Conservation (phyloP, 1,140 invertebrate species). For the Apis florea region DNA sequence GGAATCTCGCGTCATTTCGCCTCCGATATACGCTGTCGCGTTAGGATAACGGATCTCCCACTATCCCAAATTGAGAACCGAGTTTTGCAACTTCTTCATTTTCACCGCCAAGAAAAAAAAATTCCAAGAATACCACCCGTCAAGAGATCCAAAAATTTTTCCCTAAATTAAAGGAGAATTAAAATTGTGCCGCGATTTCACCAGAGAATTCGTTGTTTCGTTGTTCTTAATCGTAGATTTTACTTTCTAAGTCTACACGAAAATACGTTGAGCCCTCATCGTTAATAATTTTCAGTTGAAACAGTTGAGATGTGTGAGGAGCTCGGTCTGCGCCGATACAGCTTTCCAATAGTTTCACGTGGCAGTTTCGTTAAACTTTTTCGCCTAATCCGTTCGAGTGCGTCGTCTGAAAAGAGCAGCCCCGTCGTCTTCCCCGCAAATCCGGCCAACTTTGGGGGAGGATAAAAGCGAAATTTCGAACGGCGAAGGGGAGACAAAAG, state of each 20-base stretch:
- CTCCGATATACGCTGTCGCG: no score
- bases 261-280: no score
- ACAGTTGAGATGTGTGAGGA: no score
- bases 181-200: no score
- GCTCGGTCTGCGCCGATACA: constrained; percentile 11
- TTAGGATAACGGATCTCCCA: background rate
- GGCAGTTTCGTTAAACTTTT: constrained; percentile 69
- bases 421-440: constrained; percentile 52
- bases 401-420: constrained; percentile 55
- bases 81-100: no score
- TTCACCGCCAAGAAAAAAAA: background rate
- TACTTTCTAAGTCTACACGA: no score
- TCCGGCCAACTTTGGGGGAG: constrained; percentile 34
- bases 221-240: no score
- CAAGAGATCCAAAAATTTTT: no score
- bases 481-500: constrained; percentile 6
- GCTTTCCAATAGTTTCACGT: constrained; percentile 64
- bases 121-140: no score
- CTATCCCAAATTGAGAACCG: background rate
- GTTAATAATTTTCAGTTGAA: no score
- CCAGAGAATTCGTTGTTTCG: no score
- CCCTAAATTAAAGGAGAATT: no score
- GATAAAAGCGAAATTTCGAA: constrained; percentile 42
- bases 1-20: background rate
- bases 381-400: constrained; percentile 69